Evolutionary conservation across 92 coral and sea anemone genomes (phyloP).

Genomic region (Blastomussa wellsi): DNA sequence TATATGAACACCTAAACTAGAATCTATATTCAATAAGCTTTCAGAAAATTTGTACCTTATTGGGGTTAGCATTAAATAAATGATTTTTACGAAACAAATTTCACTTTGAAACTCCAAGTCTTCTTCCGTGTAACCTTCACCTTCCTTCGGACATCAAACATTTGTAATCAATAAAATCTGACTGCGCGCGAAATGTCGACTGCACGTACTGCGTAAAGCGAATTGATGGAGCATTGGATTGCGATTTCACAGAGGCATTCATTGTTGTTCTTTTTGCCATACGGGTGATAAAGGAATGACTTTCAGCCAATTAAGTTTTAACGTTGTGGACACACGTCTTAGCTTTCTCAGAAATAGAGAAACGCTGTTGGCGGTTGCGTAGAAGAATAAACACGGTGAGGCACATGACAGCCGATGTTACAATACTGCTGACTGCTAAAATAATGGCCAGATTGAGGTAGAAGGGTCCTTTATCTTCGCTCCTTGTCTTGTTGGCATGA

Average conservation of each 20-base stretch:
- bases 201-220: too few relatives aligned
- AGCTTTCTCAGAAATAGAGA: background rate
- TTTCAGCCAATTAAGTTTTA: background rate
- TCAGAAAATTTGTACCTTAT: too few relatives aligned
- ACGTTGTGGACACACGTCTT: background rate
- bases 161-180: too few relatives aligned
- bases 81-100: too few relatives aligned
- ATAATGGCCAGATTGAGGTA: background rate
- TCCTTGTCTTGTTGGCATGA: background rate
- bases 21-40: too few relatives aligned
- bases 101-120: too few relatives aligned
- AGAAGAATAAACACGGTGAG: background rate
- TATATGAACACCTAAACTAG: too few relatives aligned
- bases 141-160: background rate
- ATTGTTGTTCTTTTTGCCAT: background rate
- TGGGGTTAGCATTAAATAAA: too few relatives aligned
- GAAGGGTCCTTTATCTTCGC: background rate
- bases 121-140: too few relatives aligned
- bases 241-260: too few relatives aligned
- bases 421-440: constrained; percentile 4
- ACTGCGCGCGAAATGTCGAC: too few relatives aligned
- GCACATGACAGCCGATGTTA: background rate
- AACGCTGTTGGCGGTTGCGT: background rate
- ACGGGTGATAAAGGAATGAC: background rate
- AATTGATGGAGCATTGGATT: too few relatives aligned